Base-by-base conservation (phyloP, 2,113 vertebrate species). In the Tor tambroides region DNA sequence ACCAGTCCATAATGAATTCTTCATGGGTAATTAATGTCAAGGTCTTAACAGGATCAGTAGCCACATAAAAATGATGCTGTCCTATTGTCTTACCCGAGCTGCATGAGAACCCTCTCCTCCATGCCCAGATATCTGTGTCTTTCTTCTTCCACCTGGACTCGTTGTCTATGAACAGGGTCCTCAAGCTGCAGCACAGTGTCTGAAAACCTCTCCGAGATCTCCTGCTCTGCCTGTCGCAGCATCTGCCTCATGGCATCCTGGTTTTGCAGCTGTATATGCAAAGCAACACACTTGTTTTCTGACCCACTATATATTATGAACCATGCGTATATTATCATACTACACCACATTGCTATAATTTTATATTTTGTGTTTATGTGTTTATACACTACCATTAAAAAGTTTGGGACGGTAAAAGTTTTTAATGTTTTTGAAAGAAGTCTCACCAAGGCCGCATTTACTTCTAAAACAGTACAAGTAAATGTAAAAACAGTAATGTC, bases 191-290 rank as follows among this genome's bases (percentile, higher is more conserved):
- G 94, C 90, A 96, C 86, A 0, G 93, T 94, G 84, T 97, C 96
- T 2, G 91, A 92, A 92, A 98, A 91, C 90, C 95, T 94, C 89
- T 92, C 88, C 43, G 91, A 93, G 93, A 99, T 95, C 93, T 97
- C 97, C 87, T 94, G 91, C 89, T 97, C 96, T 0, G 95, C 96
- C 93, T 96, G 96, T 94, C 94, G 95, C 94, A 99, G 93, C 96
- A 98, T 97, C 0, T 93, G 93, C 88, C 90, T 95, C 90, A 97
- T 93, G 61, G 94, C 89, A 90, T 97, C 96, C 93, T 98, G 96
- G 94, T 97, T 97, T 88, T 96, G 95, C 90, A 98, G 92, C 98
- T 99, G 95, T 19, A 65, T 2, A 72, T 5, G 26, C 8, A 17
- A 49, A 26, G 35, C 1, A 38, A n/a, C 46, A 30, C 46, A 56